phyloP scores from a whole-genome alignment of 2,888 invertebrate species.

The Eupithecia abbreviata region DNA sequence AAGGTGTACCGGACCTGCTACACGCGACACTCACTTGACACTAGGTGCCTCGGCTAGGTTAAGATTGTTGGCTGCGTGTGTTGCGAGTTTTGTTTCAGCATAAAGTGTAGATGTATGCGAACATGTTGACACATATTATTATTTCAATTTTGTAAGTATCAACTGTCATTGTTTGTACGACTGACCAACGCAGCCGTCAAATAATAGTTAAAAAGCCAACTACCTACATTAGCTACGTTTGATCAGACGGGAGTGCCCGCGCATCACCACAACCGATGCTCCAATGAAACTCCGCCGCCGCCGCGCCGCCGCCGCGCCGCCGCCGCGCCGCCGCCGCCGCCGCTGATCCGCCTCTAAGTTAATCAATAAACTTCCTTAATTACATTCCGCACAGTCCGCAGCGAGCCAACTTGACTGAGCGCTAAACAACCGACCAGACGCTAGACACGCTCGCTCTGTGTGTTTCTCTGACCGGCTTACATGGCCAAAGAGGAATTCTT shows the following conservation, averaged over 20 bases:
- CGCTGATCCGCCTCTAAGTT: slow-evolving; percentile 3
- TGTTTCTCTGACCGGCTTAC: background rate
- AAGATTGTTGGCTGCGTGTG: too few species aligned
- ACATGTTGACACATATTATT: background rate
- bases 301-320: too few species aligned
- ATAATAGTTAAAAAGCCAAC: background rate
- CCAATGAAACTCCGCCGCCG: too few species aligned
- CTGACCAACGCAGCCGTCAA: too few species aligned
- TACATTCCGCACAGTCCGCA: background rate
- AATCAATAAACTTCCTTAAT: slow-evolving; percentile 1
- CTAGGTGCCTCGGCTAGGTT: too few species aligned
- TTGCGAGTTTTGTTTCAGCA: background rate
- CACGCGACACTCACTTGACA: too few species aligned
- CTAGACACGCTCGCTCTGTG: background rate
- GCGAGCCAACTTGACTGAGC: background rate
- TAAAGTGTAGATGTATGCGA: background rate
- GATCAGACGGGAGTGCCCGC: background rate
- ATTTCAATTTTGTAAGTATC: background rate
- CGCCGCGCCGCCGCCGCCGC: background rate
- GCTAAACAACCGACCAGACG: background rate
- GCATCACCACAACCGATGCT: too few species aligned
- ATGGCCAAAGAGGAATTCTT: too few species aligned
- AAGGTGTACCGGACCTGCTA: too few species aligned
- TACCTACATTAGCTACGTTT: background rate
- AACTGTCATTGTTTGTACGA: background rate